Evolutionary conservation across 1,140 invertebrate species (phyloP).

Genomic region (Halictus rubicundus): DNA sequence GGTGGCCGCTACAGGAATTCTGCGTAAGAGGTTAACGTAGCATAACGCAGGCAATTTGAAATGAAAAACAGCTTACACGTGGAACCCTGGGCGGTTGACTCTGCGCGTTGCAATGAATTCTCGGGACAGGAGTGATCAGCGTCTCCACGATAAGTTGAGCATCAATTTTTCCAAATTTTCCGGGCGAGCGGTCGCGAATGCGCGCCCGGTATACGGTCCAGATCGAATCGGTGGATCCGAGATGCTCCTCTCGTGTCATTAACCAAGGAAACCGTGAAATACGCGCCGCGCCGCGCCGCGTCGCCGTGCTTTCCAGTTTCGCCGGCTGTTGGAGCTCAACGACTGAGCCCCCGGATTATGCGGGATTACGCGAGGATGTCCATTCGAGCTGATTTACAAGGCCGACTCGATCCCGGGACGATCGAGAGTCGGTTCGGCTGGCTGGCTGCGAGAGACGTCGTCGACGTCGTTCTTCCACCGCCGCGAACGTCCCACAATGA

Average conservation of each 20-base stretch:
- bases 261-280: slow-evolving; percentile 63
- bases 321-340: slow-evolving; percentile 68
- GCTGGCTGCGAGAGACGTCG: slow-evolving; percentile 27
- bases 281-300: slow-evolving; percentile 45
- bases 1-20: too few relatives aligned
- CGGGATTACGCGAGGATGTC: slow-evolving; percentile 77
- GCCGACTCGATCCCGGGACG: slow-evolving; percentile 59
- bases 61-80: too few relatives aligned
- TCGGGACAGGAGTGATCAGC: too few relatives aligned
- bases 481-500: slow-evolving; percentile 60
- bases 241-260: slow-evolving; percentile 50
- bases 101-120: too few relatives aligned
- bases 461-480: slow-evolving; percentile 31
- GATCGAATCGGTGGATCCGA: slow-evolving; percentile 28
- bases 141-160: background rate
- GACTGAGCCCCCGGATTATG: slow-evolving; percentile 71
- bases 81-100: too few relatives aligned
- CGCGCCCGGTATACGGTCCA: background rate
- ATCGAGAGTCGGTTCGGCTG: slow-evolving; percentile 50
- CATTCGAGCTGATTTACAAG: slow-evolving; percentile 77
- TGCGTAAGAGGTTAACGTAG: too few relatives aligned
- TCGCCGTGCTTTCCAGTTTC: slow-evolving; percentile 21
- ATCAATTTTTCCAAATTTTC: slow-evolving; percentile 2
- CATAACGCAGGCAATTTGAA: too few relatives aligned
- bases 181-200: background rate